Conservation (phyloP, 2,888 invertebrate genomes). For the Zaprionus lineosus region DNA sequence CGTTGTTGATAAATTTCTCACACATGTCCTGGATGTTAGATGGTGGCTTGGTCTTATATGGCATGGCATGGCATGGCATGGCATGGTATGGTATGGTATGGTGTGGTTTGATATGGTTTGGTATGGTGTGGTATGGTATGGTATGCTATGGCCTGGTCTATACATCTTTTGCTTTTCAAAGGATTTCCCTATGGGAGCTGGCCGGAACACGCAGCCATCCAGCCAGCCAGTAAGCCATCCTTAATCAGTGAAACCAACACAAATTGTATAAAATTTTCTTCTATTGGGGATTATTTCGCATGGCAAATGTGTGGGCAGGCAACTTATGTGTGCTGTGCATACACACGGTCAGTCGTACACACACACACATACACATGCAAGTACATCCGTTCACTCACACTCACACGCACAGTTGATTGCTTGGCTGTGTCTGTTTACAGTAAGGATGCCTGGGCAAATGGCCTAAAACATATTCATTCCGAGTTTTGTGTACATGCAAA, state of each 20-base stretch:
- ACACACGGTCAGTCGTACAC: not conserved
- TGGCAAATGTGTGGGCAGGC: constrained; percentile 43
- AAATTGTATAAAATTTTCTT: constrained; percentile 71
- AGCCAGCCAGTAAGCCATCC: constrained; percentile 60
- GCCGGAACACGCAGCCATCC: constrained; percentile 1
- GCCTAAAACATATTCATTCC: not conserved
- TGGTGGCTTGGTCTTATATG: no score
- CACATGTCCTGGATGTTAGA: no score
- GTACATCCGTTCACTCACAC: not conserved
- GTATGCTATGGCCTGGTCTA: constrained; percentile 49
- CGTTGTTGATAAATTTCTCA: constrained; percentile 68
- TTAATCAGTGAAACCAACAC: constrained; percentile 72
- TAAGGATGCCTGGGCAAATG: not conserved
- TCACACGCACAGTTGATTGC: not conserved
- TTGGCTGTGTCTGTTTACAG: not conserved
- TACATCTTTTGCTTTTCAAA: constrained; percentile 63
- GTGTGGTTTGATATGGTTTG: not conserved
- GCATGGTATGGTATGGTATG: no score
- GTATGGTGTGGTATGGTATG: constrained; percentile 46
- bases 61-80: no score
- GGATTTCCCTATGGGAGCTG: constrained; percentile 50
- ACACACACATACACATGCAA: constrained; percentile 4
- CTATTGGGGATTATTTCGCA: constrained; percentile 64
- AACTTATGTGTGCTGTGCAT: constrained; percentile 30
- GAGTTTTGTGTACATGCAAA: no score